phyloP scores from a whole-genome alignment of 2,888 invertebrate species.

The Eupeodes luniger region DNA sequence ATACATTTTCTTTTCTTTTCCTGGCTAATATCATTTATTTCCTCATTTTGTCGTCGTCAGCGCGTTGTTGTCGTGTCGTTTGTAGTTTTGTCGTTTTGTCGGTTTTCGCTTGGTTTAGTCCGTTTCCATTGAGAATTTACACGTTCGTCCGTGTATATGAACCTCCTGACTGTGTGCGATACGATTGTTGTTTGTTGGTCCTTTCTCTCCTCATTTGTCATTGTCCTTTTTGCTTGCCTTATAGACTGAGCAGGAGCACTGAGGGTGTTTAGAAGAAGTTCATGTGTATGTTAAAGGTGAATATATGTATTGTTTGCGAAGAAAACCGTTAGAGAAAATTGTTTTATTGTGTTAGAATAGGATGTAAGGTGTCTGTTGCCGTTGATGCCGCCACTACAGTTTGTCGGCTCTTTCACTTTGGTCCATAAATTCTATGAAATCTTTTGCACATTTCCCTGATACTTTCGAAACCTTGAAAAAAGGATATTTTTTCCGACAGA shows the following conservation, averaged over 20 bases:
- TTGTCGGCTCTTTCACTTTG: constrained; percentile 64
- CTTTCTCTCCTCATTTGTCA: constrained; percentile 73
- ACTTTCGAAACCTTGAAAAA: constrained; percentile 30
- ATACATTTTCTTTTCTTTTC: constrained; percentile 42
- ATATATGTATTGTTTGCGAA: constrained; percentile 38
- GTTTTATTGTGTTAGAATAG: constrained; percentile 54
- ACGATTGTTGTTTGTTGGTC: constrained; percentile 50
- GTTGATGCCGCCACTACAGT: constrained; percentile 42
- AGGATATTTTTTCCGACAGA: constrained; percentile 54
- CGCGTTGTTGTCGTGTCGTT: constrained; percentile 20
- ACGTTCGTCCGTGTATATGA: constrained; percentile 17
- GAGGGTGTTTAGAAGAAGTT: constrained; percentile 28
- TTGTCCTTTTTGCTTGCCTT: constrained; percentile 40
- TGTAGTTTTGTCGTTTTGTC: constrained; percentile 1
- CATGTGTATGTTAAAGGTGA: constrained; percentile 65
- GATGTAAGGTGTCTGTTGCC: not conserved
- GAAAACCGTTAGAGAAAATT: constrained; percentile 69
- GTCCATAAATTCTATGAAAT: constrained; percentile 46
- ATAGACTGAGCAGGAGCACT: not conserved
- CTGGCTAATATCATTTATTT: constrained; percentile 68
- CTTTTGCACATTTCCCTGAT: constrained; percentile 39
- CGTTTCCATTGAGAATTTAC: constrained; percentile 66
- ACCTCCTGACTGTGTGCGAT: constrained; percentile 11
- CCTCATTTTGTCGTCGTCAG: constrained; percentile 60
- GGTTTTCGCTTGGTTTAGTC: constrained; percentile 38